Base-by-base conservation (phyloP, 1,140 invertebrate species). In the Pentalonia nigronervosa region DNA sequence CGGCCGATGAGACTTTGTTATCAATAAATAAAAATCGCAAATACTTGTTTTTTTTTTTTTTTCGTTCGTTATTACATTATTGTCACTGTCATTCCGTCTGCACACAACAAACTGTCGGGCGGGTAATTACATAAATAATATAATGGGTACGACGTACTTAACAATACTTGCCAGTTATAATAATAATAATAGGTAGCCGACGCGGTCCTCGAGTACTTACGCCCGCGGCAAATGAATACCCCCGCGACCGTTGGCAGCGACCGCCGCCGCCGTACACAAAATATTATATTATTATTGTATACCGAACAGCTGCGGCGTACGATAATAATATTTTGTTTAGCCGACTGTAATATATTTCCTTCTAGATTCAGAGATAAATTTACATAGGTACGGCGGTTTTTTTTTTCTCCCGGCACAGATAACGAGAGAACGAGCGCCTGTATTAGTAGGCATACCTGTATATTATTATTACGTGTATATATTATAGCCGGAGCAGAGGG, bases 281-380 rank as follows among this genome's bases (percentile, higher is more conserved):
- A n/a, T 76, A 76, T n/a, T 76, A 76, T 23, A 53, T 53, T 53
- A 53, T 53, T 21, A 20, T 3, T 53, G 21, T 9, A 2, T 17
- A 17, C 30, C 30, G 60, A 76, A 30, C 60, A 76, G 60, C 60
- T 76, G 60, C 60, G 14, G 14, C 6, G 17, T 76, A 76, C 60
- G 30, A 76, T 76, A 76, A 34, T 76, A 76, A n/a, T 76, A 76
- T 76, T 76, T 76, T 76, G 60, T 76, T 76, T 76, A 76, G 60
- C 60, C 60, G 60, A 76, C 60, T 76, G 30, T 34, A 76, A 34
- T 76, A 76, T 76, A n/a, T 30, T 14, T 76, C 21, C 3, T 53
- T 76, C 60, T 76, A 76, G 60, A 76, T 76, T 76, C 60, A 76
- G n/a, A 76, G 60, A 76, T 34, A 34, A 76, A 76, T 76, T n/a